Percentiles rank a stretch among this genome's conserved stretches.
These are phyloP conservation scores for Molothrus ater DNA, from an alignment of 2,797 vertebrate species.

Conservation along the genomic window DNA sequence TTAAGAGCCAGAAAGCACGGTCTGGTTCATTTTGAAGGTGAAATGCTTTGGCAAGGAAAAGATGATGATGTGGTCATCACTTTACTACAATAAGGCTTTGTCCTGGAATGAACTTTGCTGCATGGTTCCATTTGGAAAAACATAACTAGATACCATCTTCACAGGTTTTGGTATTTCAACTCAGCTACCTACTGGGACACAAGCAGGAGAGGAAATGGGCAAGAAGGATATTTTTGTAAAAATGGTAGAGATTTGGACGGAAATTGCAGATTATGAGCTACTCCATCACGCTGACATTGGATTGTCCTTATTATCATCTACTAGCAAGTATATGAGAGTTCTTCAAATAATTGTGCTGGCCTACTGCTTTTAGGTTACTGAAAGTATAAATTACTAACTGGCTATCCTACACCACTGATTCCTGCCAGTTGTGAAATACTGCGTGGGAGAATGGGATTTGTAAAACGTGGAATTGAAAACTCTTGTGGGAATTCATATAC, in stretches of 20 bases:
- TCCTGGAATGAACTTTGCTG: neutral
- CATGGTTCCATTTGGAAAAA: neutral
- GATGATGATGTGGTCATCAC: conserved; percentile 85
- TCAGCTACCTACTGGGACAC: neutral
- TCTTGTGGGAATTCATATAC: neutral
- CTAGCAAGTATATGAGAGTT: neutral
- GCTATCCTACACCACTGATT: neutral
- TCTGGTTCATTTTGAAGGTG: conserved; percentile 87
- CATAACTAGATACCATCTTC: neutral
- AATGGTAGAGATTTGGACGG: neutral
- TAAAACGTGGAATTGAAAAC: neutral
- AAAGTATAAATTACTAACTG: neutral
- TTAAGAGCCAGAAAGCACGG: conserved; percentile 87
- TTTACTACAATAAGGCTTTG: conserved; percentile 73
- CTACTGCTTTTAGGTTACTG: neutral
- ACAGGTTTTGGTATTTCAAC: neutral
- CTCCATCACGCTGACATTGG: neutral
- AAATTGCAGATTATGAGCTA: neutral
- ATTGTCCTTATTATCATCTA: neutral
- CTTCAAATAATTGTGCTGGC: neutral
- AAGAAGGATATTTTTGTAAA: neutral
- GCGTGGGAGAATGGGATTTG: neutral
- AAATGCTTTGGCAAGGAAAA: conserved; percentile 94
- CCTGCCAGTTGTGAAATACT: neutral
- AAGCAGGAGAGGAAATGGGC: neutral